phyloP scores from a whole-genome alignment of 2,797 vertebrate genomes.

The Pangasius larnaudii region DNA sequence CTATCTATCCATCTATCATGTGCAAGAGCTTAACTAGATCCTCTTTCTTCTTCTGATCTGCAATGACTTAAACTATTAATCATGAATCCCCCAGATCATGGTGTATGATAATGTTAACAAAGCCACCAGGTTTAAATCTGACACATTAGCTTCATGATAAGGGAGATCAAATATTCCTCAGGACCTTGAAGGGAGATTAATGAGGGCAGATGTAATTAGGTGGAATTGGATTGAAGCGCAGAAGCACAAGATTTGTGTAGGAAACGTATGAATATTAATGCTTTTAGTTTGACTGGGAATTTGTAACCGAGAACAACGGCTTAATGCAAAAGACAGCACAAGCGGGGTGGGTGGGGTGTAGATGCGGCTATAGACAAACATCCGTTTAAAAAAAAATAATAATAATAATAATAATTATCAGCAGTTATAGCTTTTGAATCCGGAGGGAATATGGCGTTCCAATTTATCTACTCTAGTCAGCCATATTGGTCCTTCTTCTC shows the following conservation, averaged over 20 bases:
- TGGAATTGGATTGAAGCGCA: conserved; percentile 43
- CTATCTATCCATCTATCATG: neutral
- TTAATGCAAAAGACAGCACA: conserved; percentile 4
- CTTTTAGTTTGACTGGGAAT: conserved; percentile 25
- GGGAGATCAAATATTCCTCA: conserved; percentile 27
- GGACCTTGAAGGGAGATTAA: conserved; percentile 49
- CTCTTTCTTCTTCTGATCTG: neutral
- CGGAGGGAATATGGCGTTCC: neutral
- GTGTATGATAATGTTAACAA: neutral
- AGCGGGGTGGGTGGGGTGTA: neutral
- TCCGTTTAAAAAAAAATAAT: too few relatives aligned
- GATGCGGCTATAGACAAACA: neutral
- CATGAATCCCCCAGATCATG: neutral
- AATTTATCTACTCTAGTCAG: neutral
- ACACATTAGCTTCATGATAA: conserved; percentile 23
- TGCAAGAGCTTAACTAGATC: neutral
- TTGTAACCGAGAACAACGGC: conserved; percentile 8
- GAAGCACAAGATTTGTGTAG: conserved; percentile 51
- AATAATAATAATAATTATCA: neutral
- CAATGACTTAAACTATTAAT: neutral
- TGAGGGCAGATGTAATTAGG: conserved; percentile 40
- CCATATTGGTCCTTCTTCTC: neutral
- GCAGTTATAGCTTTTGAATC: neutral
- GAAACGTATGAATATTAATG: conserved; percentile 48
- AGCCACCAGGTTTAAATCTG: neutral